Evolutionary conservation across 1,140 invertebrate genomes (phyloP).

Genomic region (Sweltsa coloradensis): DNA sequence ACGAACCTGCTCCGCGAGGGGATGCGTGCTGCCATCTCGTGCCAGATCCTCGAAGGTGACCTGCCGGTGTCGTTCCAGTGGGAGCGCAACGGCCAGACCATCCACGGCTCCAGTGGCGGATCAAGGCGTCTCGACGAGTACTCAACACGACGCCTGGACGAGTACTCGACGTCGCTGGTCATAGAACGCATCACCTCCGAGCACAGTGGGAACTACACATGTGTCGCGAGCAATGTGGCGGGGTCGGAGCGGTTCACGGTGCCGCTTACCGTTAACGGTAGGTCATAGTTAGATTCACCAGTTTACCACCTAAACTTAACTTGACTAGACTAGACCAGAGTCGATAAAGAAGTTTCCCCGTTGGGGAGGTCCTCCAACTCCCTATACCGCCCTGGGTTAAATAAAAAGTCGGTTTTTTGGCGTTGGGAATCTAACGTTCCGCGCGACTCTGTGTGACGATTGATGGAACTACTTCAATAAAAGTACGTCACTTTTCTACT

Average conservation of each 20-base stretch:
- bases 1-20: constrained; percentile 72
- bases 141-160: constrained; percentile 57
- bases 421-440: no score
- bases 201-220: constrained; percentile 82
- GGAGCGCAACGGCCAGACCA: constrained; percentile 65
- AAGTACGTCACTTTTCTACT: no score
- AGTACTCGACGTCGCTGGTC: constrained; percentile 77
- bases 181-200: constrained; percentile 74
- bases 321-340: no score
- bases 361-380: no score
- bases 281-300: constrained; percentile 22
- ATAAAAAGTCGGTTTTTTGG: no score
- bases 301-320: no score
- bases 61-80: constrained; percentile 78
- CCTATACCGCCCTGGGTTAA: no score
- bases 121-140: no score
- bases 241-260: constrained; percentile 61
- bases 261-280: constrained; percentile 71
- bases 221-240: constrained; percentile 72
- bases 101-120: constrained; percentile 31
- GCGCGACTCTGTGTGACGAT: no score
- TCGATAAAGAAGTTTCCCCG: no score
- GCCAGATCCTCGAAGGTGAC: constrained; percentile 89
- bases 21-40: constrained; percentile 83
- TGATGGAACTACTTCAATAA: no score